These are phyloP conservation scores for Strigops habroptila DNA, from an alignment of 2,113 vertebrate species.

Conservation along the genomic window DNA sequence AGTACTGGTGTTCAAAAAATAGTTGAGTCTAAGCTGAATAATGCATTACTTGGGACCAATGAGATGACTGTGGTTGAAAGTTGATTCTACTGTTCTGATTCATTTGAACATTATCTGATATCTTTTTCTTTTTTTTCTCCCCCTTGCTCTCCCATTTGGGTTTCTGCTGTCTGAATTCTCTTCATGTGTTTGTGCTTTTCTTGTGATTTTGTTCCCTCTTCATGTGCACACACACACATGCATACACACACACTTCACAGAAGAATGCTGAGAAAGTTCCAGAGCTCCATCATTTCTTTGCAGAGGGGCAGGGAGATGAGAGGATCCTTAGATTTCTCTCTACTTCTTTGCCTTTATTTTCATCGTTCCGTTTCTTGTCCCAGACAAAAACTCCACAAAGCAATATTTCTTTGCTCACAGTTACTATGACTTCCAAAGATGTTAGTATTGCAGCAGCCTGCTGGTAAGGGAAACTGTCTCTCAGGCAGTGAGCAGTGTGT, in stretches of 20 bases:
- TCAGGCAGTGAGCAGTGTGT: neutral
- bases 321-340: neutral
- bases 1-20: neutral
- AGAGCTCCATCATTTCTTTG: neutral
- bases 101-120: neutral
- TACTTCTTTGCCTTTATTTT: neutral
- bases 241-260: neutral
- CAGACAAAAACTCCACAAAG: neutral
- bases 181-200: neutral
- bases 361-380: neutral
- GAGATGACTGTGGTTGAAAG: neutral
- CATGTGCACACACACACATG: fast-evolving
- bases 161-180: neutral
- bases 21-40: neutral
- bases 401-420: neutral
- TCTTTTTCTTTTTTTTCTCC: neutral
- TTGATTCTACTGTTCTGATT: neutral
- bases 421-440: neutral
- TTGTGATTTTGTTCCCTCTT: neutral
- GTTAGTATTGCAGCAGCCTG: neutral
- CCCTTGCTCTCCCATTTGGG: neutral
- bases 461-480: neutral
- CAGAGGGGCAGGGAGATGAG: neutral
- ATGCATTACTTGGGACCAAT: neutral
- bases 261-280: neutral